Evolutionary conservation across 2,888 invertebrate genomes (phyloP).

Genomic region (Chouioia cunea): DNA sequence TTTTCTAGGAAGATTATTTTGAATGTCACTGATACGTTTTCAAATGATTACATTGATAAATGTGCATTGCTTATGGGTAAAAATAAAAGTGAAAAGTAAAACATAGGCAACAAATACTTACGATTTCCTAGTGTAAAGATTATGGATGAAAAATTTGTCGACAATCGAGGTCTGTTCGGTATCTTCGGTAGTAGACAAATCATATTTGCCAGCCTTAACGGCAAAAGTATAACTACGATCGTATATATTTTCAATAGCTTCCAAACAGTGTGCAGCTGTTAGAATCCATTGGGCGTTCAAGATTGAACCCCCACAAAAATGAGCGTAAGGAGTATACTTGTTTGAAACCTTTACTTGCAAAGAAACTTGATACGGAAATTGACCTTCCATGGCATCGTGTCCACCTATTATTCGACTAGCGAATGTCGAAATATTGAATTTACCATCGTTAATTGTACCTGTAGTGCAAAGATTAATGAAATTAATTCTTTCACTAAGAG

Average conservation of each 20-base stretch:
- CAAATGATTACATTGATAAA: no score
- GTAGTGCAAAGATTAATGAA: no score
- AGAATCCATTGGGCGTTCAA: constrained; percentile 44
- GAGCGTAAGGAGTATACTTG: no score
- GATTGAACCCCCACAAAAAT: constrained; percentile 21
- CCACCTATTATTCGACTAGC: constrained; percentile 5
- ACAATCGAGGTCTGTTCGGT: no score
- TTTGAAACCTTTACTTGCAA: background rate
- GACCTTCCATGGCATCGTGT: background rate
- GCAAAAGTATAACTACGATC: background rate
- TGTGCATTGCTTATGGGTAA: no score
- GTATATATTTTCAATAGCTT: background rate
- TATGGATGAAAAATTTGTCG: no score
- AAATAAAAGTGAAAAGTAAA: no score
- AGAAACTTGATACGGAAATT: constrained; percentile 9
- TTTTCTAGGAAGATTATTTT: no score
- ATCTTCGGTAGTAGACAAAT: background rate
- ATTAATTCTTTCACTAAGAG: no score
- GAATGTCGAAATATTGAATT: constrained; percentile 6
- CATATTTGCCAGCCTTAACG: constrained; percentile 7
- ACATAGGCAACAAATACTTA: no score
- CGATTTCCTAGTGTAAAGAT: no score
- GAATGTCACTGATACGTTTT: no score
- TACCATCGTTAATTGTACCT: background rate
- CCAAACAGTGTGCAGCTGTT: constrained; percentile 46